These are phyloP conservation scores for Lacerta bilineata DNA, from an alignment of 2,797 vertebrate genomes.

Conservation along the genomic window DNA sequence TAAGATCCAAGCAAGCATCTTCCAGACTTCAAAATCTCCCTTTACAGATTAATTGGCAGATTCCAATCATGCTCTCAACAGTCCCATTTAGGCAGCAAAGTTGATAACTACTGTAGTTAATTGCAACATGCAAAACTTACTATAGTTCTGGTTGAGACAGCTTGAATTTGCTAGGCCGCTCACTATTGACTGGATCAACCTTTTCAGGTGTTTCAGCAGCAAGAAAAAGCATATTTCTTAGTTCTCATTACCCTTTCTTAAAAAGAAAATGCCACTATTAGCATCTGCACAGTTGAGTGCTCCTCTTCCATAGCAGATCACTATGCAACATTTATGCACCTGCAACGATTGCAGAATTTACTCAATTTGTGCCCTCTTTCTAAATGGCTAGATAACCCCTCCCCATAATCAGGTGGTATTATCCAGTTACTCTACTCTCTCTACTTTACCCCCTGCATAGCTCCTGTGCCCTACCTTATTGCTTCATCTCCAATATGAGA, in stretches of 20 bases:
- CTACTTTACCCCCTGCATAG: not conserved
- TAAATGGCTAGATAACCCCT: too few species aligned
- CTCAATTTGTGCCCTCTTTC: too few species aligned
- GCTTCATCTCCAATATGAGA: not conserved
- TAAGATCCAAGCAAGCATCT: not conserved
- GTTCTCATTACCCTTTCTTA: not conserved
- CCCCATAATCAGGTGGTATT: too few species aligned
- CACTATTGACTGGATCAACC: too few species aligned
- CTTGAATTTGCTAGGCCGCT: not conserved
- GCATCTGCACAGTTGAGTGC: not conserved
- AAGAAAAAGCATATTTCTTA: not conserved
- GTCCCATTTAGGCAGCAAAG: not conserved
- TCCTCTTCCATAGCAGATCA: not conserved
- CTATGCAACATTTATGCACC: not conserved
- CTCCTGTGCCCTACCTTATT: not conserved
- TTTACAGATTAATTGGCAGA: not conserved
- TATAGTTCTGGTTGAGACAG: not conserved
- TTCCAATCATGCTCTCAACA: not conserved
- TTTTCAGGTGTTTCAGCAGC: not conserved
- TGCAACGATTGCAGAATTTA: not conserved
- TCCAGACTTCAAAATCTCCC: not conserved
- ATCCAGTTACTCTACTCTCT: not conserved
- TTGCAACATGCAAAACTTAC: not conserved
- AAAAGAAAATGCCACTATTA: not conserved
- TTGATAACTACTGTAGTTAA: not conserved